Percentiles rank a stretch among this genome's conserved stretches.
Conservation (phyloP, 1,140 invertebrate species). For the Pissodes strobi region DNA sequence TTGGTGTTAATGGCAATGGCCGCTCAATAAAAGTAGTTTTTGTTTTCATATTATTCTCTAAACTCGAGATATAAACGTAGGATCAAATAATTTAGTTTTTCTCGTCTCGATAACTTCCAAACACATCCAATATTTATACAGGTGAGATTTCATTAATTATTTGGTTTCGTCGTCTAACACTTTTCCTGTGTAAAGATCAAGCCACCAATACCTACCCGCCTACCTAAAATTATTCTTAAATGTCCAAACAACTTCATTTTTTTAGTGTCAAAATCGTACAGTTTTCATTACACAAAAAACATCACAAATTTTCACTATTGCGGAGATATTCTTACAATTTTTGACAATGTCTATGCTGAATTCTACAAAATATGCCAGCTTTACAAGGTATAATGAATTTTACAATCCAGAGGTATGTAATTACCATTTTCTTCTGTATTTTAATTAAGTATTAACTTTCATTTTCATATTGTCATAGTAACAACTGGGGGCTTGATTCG, state of each 20-base stretch:
- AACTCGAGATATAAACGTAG: too few relatives aligned
- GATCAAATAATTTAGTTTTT: too few relatives aligned
- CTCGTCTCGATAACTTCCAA: too few relatives aligned
- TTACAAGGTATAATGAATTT: constrained; percentile 1
- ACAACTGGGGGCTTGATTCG: too few relatives aligned
- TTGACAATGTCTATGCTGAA: constrained; percentile 1
- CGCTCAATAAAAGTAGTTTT: neutral
- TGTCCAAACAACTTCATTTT: neutral
- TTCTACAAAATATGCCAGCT: constrained; percentile 2
- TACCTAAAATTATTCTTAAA: neutral
- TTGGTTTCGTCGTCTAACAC: too few relatives aligned
- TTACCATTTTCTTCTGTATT: constrained; percentile 4
- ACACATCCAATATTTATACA: neutral
- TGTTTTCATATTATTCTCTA: neutral
- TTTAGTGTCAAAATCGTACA: constrained; percentile 14
- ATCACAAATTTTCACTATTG: neutral
- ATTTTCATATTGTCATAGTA: too few relatives aligned
- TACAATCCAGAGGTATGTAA: constrained; percentile 14
- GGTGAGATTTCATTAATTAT: neutral
- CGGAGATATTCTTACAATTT: neutral
- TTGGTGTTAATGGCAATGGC: too few relatives aligned
- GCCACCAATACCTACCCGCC: too few relatives aligned
- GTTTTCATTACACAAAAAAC: constrained; percentile 19
- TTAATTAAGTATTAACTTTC: too few relatives aligned
- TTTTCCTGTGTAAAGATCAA: too few relatives aligned